Evolutionary conservation across 2,888 invertebrate genomes (phyloP).

Genomic region (Microplitis manilae): DNA sequence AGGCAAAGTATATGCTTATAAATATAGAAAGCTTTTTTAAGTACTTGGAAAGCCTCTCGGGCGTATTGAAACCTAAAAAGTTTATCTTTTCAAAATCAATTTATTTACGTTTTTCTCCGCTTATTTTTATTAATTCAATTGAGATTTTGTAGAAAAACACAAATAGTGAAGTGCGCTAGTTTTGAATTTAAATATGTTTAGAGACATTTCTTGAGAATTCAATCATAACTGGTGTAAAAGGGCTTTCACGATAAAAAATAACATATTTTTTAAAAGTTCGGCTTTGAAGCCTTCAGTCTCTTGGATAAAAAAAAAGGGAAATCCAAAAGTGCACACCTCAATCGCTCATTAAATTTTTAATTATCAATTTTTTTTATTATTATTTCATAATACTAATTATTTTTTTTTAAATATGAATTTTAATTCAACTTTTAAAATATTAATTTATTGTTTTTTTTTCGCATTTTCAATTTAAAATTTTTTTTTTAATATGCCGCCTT

Average conservation of each 20-base stretch:
- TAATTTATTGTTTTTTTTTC: too few relatives aligned
- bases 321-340: too few relatives aligned
- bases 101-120: not conserved
- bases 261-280: too few relatives aligned
- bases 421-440: too few relatives aligned
- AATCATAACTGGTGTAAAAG: not conserved
- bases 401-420: too few relatives aligned
- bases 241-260: not conserved
- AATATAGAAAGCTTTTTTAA: not conserved
- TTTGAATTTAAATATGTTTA: not conserved
- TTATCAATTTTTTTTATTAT: too few relatives aligned
- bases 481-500: too few relatives aligned
- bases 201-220: not conserved
- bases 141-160: not conserved
- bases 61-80: not conserved
- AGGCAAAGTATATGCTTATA: conserved; percentile 5
- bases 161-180: not conserved
- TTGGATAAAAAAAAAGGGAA: too few relatives aligned
- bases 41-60: not conserved
- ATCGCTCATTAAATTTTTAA: too few relatives aligned
- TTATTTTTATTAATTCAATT: not conserved
- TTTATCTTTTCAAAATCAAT: not conserved
- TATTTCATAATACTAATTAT: too few relatives aligned
- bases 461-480: too few relatives aligned
- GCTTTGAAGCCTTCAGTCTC: too few relatives aligned